Base-by-base conservation (phyloP, 1,140 invertebrate genomes). In the Bombus polaris region DNA sequence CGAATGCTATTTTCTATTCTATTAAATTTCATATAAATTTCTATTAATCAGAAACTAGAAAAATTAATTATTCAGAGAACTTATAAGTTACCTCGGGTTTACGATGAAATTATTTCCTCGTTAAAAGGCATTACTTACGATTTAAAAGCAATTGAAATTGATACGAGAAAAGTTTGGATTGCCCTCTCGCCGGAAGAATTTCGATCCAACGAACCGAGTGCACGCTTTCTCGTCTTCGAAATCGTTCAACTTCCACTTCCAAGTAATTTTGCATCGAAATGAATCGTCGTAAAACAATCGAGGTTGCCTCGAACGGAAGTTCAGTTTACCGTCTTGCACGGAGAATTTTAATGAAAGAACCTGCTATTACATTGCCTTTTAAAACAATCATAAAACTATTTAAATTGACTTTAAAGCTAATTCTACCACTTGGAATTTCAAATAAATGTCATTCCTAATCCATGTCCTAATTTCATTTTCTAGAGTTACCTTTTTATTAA, bases 161-260 rank as follows among this genome's bases (percentile, higher is more conserved):
- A 13, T 2, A 6, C 9, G 68, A 71, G 39, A 28, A 71, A 71
- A 71, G 70, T 71, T 71, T 42, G 39, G 39, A 71, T 42, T 71
- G 70, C 10, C 18, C 37, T 42, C 22, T 39, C 68, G 8, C 68
- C 3, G 68, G 15, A 70, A 25, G 32, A 71, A 37, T 71, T 71
- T 71, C 5, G 37, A 39, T 42, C 37, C 22, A 13, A 6, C 25
- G 65, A 35, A 68, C 32, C 15, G 65, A 35, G 15, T 28, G 37
- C 66, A 71, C 37, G 68, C 70, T 42, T 71, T 71, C 70, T 72
- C 70, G 5, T 42, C 70, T n/a, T 72, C 25, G 70, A n/a, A 42
- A 72, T 42, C 70, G 70, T 72, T n/a, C 37, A n/a, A 72, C 66
- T 72, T 13, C 66, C 18, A 28, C 37, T 71, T 39, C 2, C 39